Conservation (phyloP, 2,113 vertebrate genomes). For the Tachuris rubrigastra region DNA sequence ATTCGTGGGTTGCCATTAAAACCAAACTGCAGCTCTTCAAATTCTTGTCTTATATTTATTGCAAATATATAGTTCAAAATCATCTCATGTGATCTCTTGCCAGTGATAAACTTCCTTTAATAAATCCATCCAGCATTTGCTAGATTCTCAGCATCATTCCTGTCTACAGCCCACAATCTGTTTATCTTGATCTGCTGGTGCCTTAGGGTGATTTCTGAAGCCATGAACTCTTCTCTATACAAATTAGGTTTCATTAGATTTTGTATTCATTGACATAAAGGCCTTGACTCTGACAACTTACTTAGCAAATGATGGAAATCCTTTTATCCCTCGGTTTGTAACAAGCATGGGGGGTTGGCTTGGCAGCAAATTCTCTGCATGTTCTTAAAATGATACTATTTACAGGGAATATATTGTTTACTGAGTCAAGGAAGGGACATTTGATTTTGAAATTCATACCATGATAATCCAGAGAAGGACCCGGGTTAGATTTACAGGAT, state of each 20-base stretch:
- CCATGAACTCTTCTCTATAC: not conserved
- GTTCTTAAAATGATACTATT: not conserved
- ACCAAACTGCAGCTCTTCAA: not conserved
- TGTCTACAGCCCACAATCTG: not conserved
- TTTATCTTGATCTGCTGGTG: not conserved
- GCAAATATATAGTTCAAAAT: not conserved
- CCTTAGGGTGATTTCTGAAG: not conserved
- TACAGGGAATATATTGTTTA: not conserved
- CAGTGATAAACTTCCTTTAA: not conserved
- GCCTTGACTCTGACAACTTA: not conserved
- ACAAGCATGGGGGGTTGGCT: not conserved
- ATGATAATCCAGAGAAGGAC: not conserved
- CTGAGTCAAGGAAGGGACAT: not conserved
- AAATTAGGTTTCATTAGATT: not conserved
- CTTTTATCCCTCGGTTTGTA: not conserved
- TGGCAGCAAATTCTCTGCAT: not conserved
- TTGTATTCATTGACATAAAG: not conserved
- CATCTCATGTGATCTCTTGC: not conserved
- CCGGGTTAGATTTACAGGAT: not conserved
- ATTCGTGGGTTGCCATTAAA: not conserved
- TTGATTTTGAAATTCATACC: not conserved
- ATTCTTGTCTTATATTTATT: not conserved
- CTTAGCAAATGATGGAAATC: not conserved
- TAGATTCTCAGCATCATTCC: not conserved
- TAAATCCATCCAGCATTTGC: not conserved